These are phyloP conservation scores for Pocillopora grandis DNA, from an alignment of 92 coral and sea anemone species.

Conservation along the genomic window DNA sequence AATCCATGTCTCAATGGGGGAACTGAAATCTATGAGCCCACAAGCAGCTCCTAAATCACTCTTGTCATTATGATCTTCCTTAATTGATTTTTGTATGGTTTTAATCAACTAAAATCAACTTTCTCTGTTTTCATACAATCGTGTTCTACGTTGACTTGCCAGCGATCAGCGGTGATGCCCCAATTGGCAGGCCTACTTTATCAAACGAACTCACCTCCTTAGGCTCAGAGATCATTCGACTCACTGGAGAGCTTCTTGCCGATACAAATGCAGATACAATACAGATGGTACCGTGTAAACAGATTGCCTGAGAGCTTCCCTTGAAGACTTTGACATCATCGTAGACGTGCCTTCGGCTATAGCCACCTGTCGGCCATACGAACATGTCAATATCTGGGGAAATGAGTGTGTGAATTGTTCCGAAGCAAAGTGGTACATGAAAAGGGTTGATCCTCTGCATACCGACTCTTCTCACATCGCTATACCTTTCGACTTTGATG, in stretches of 20 bases:
- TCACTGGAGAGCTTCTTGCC: slow-evolving; percentile 49
- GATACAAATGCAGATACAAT: slow-evolving; percentile 40
- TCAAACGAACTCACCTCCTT: background rate
- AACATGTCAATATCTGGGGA: slow-evolving; percentile 33
- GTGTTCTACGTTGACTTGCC: background rate
- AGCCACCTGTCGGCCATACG: background rate
- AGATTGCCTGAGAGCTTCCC: slow-evolving; percentile 35
- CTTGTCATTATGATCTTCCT: too few relatives aligned
- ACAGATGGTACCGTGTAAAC: slow-evolving; percentile 41
- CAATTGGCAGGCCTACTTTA: slow-evolving; percentile 34
- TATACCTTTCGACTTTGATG: background rate
- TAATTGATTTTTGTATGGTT: too few relatives aligned
- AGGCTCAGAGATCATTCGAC: slow-evolving; percentile 25
- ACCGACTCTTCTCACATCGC: background rate
- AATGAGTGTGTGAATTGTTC: slow-evolving; percentile 22
- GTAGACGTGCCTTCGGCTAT: background rate
- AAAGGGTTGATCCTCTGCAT: background rate
- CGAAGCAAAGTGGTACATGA: background rate
- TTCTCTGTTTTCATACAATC: background rate
- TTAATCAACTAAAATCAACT: background rate
- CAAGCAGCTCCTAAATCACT: background rate
- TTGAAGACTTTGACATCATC: slow-evolving; percentile 11
- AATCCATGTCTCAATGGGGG: slow-evolving; percentile 34
- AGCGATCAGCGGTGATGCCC: slow-evolving; percentile 24
- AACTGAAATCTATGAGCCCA: slow-evolving; percentile 18